phyloP scores from a whole-genome alignment of 2,113 vertebrate genomes.

The Saccopteryx leptura region DNA sequence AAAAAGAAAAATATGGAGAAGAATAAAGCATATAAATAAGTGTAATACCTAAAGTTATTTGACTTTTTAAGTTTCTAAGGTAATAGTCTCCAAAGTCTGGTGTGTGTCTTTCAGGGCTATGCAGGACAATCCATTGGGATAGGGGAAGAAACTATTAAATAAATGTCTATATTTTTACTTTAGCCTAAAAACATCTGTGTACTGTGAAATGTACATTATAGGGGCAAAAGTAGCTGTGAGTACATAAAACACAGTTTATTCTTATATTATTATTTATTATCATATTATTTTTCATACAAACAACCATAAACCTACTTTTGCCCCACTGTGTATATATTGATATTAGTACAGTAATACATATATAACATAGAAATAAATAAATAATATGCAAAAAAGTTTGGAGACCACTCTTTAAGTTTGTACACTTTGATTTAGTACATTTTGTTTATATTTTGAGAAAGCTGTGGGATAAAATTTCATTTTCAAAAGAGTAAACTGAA shows the following conservation, averaged over 20 bases:
- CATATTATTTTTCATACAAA: too few relatives aligned
- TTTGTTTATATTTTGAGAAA: constrained; percentile 31
- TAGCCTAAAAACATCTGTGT: not conserved
- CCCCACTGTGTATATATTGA: too few relatives aligned
- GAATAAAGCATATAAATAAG: not conserved
- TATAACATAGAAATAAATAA: constrained; percentile 41
- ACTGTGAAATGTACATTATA: not conserved
- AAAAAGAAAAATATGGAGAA: not conserved
- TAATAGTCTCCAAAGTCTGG: not conserved
- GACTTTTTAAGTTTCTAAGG: constrained; percentile 3
- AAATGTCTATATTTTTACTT: constrained; percentile 14
- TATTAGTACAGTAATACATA: not conserved
- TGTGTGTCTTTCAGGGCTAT: not conserved
- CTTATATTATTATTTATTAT: too few relatives aligned
- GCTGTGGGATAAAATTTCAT: constrained; percentile 12
- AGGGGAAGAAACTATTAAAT: not conserved
- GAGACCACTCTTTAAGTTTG: not conserved
- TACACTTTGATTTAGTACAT: not conserved
- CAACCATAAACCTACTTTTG: too few relatives aligned
- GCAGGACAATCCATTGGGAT: not conserved
- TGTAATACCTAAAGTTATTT: not conserved
- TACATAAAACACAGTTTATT: too few relatives aligned
- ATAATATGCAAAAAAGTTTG: not conserved
- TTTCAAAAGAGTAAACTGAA: constrained; percentile 53
- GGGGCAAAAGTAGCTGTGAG: too few relatives aligned